phyloP scores from a whole-genome alignment of 1,140 invertebrate species.

The Bombus sylvicola region DNA sequence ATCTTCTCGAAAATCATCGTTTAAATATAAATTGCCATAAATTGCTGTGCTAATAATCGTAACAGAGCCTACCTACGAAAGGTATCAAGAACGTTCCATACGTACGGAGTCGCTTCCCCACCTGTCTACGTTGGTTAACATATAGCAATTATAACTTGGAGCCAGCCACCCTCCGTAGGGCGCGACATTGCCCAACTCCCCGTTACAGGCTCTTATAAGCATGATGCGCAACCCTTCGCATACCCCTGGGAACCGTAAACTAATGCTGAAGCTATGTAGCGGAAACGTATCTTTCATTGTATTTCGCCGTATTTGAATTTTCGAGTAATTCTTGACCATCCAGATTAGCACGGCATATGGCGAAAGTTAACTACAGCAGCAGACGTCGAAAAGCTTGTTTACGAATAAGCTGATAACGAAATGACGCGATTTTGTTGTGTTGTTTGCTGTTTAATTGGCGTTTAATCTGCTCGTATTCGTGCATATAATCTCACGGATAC shows the following conservation, averaged over 20 bases:
- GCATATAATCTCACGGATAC: neutral
- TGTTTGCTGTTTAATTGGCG: neutral
- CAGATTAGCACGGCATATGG: neutral
- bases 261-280: conserved; percentile 74
- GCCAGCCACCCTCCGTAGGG: conserved; percentile 41
- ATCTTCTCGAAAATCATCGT: neutral
- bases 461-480: neutral
- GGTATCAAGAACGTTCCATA: conserved; percentile 23
- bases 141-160: conserved; percentile 80
- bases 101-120: conserved; percentile 17
- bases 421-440: neutral
- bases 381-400: neutral
- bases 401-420: conserved; percentile 15
- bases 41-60: neutral
- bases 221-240: conserved; percentile 65
- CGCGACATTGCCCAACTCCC: conserved; percentile 39
- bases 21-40: neutral
- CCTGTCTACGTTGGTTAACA: conserved; percentile 63
- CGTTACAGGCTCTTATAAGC: conserved; percentile 66
- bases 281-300: conserved; percentile 65
- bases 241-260: conserved; percentile 78
- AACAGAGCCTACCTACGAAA: neutral
- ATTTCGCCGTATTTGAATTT: conserved; percentile 58
- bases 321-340: conserved; percentile 6
- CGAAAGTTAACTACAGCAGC: neutral